Base-by-base conservation (phyloP, 1,140 invertebrate species). In the Armadillidium nasatum region DNA sequence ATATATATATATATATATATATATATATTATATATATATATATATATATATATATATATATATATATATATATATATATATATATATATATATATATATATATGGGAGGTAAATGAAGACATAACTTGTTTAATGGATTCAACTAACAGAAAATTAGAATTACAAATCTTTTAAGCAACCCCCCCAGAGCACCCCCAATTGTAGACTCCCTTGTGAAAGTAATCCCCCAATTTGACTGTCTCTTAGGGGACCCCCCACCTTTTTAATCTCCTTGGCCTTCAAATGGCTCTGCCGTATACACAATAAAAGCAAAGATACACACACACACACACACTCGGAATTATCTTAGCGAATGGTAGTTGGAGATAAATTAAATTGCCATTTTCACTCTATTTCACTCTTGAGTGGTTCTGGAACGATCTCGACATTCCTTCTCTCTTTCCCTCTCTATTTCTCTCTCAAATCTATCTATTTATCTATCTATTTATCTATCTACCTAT, bases 61-160 rank as follows among this genome's bases (percentile, higher is more conserved):
- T 60, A 60, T 60, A 60, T 60, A 60, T 60, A 60, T 60, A 60
- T 60, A 60, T 60, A 60, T 60, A 60, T 60, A 60, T 60, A 60
- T 60, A 60, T 60, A 60, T 60, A 60, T 60, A 60, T 60, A 60
- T 60, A 13, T 60, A 33, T 33, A 33, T 33, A 33, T 33, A 33
- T 33, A 33, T 33, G 33, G 33, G 33, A 33, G 33, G 1, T 33
- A 33, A 33, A 33, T 33, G 33, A 33, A 33, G 33, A 33, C 33
- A 33, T 33, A 33, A 33, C 33, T 33, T 33, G 33, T 33, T 33
- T 33, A 33, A 33, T 33, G 1, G 33, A 33, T 33, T 33, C 33
- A 33, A 33, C 2, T 33, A 60, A 60, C 11, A 60, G 50, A 60
- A 60, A 60, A 60, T 60, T 60, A 60, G 50, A 60, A 60, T 60